These are phyloP conservation scores for Meriones psammophilus DNA, from an alignment of 2,797 vertebrate species.

Conservation along the genomic window DNA sequence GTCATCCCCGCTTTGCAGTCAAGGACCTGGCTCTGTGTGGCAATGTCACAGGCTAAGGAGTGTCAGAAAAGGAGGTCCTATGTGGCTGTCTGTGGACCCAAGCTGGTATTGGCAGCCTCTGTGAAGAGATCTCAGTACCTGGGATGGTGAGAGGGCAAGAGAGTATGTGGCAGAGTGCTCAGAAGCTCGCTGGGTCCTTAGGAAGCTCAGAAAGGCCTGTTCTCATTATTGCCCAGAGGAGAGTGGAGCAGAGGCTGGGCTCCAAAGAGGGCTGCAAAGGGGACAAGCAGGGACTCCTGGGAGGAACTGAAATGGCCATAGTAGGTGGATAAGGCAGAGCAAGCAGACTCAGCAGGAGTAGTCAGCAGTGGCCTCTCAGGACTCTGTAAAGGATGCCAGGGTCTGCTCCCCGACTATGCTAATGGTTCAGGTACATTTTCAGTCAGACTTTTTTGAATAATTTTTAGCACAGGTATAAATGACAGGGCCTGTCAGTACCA, in stretches of 20 bases:
- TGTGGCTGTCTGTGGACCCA: not conserved
- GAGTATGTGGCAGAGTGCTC: fast-evolving
- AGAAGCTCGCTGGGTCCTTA: fast-evolving
- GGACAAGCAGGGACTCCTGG: too few species aligned
- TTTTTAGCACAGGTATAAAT: constrained; percentile 26
- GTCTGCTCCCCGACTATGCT: not conserved
- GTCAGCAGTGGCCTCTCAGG: constrained; percentile 46
- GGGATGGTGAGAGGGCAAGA: not conserved
- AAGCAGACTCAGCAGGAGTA: not conserved
- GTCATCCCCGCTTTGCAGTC: not conserved
- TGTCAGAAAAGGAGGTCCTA: not conserved
- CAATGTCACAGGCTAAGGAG: not conserved
- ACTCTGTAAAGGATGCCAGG: constrained; percentile 59
- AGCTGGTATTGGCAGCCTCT: not conserved
- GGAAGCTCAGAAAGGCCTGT: not conserved
- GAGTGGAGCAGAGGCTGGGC: not conserved
- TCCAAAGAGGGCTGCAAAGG: not conserved
- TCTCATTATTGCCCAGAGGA: not conserved
- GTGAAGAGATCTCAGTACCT: not conserved
- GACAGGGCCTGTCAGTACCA: not conserved
- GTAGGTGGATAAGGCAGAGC: fast-evolving
- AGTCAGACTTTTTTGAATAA: constrained; percentile 19
- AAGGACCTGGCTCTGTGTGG: not conserved
- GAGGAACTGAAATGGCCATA: not conserved
- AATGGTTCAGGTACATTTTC: constrained; percentile 44